Base-by-base conservation (phyloP, 2,113 vertebrate species). In the Nematolebias whitei region DNA sequence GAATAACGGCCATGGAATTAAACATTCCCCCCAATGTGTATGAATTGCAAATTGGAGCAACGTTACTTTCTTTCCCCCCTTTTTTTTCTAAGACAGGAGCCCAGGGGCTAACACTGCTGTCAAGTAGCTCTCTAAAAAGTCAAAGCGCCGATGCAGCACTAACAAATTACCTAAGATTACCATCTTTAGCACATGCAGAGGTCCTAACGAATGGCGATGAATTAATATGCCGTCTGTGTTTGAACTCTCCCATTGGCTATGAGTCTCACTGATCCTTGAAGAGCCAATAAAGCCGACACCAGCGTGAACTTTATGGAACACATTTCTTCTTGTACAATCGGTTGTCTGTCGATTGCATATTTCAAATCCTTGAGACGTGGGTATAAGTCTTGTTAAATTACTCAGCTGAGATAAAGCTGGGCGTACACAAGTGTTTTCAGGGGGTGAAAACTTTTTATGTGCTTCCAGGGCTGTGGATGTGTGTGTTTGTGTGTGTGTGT, bases 11-110 rank as follows among this genome's bases (percentile, higher is more conserved):
- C 86, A 82, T 79, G 84, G 85, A 92, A 92, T 90, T 86, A 91
- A 88, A 89, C 87, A 90, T 91, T 91, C 91, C 85, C 88, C 86
- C 86, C 83, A 83, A 90, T 91, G 90, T 92, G 90, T 93, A 92
- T 92, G 90, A 88, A 90, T 88, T 91, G 89, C 88, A 92, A 92
- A 91, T 90, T 85, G 83, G 84, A 86, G 82, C 60, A 56, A 77
- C 71, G 74, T 85, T 35, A 8, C 10, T 35, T 35, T 35, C 9
- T 35, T 8, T 10, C 10, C 85, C 64, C 10, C 85, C 64, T 64
- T 66, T 69, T 74, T 74, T 82, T 57, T 41, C 6, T 19, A 26
- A 79, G 84, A 84, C 83, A 54, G 84, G 79, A 82, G 87, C 87
- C 87, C 88, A 84, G 85, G 87, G 89, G 89, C 87, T 85, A 89